A percentile compares a stretch with the other conserved stretches of the same genome.
Evolutionary conservation across 2,113 vertebrate genomes (phyloP).

Genomic region (pig (Sus scrofa)): DNA sequence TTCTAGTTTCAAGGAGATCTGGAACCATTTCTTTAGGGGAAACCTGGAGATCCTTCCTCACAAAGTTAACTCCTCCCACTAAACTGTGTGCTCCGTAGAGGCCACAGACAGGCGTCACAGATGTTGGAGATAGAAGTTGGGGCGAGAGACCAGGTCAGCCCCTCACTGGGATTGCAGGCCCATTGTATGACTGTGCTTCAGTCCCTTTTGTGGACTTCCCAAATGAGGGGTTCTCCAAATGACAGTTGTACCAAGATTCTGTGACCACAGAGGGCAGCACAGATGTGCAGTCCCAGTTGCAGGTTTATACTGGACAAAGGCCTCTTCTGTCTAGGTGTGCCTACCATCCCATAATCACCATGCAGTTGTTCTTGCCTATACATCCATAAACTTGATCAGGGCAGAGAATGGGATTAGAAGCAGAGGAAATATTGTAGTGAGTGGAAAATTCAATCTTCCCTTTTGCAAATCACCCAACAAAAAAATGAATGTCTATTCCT

Average conservation of each 20-base stretch:
- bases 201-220: background rate
- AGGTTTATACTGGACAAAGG: background rate
- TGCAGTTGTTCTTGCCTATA: background rate
- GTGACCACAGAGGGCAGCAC: background rate
- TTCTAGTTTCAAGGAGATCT: background rate
- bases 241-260: background rate
- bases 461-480: background rate
- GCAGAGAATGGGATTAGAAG: background rate
- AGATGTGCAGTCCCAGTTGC: background rate
- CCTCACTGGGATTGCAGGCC: background rate
- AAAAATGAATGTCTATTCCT: background rate
- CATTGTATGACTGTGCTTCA: fast-evolving
- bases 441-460: background rate
- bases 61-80: background rate
- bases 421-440: background rate
- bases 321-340: background rate
- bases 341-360: background rate
- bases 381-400: background rate
- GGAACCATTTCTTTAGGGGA: background rate
- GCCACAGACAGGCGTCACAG: background rate
- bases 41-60: background rate
- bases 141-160: too few species aligned
- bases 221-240: background rate
- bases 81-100: background rate
- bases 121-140: background rate